These are phyloP conservation scores for Coecobrya sp. DNA, from an alignment of 2,888 invertebrate genomes.

Conservation along the genomic window DNA sequence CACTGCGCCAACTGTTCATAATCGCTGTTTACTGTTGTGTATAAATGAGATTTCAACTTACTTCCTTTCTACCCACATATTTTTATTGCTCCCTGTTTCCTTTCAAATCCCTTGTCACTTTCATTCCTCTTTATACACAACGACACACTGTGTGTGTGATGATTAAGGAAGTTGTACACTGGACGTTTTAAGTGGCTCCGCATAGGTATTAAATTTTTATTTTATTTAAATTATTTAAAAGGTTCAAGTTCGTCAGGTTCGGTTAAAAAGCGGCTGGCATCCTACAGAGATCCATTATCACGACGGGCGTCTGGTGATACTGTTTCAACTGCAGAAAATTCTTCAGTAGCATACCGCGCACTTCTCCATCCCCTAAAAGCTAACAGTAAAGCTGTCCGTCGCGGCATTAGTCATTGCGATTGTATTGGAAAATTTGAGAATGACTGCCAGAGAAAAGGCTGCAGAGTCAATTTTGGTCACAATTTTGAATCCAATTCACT, in stretches of 20 bases:
- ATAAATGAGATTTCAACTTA: not conserved
- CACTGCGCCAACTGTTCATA: slow-evolving; percentile 42
- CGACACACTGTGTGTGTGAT: not conserved
- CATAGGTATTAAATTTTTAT: not conserved
- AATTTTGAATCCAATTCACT: slow-evolving; percentile 45
- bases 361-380: slow-evolving; percentile 42
- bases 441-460: slow-evolving; percentile 30
- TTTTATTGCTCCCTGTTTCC: not conserved
- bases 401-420: not conserved
- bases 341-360: slow-evolving; percentile 44
- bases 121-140: not conserved
- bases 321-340: slow-evolving; percentile 8
- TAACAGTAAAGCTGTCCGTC: slow-evolving; percentile 27
- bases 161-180: not conserved
- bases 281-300: slow-evolving; percentile 74
- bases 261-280: slow-evolving; percentile 62
- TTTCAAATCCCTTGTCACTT: not conserved
- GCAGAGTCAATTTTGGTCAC: slow-evolving; percentile 26
- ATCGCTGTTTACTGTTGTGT: not conserved
- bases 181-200: not conserved
- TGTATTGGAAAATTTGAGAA: slow-evolving; percentile 47
- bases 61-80: not conserved
- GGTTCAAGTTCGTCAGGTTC: slow-evolving; percentile 82
- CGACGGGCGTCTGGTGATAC: slow-evolving; percentile 81
- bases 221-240: slow-evolving; percentile 80